Conservation (phyloP, 1,140 invertebrate species). For the Chymomyza costata region DNA sequence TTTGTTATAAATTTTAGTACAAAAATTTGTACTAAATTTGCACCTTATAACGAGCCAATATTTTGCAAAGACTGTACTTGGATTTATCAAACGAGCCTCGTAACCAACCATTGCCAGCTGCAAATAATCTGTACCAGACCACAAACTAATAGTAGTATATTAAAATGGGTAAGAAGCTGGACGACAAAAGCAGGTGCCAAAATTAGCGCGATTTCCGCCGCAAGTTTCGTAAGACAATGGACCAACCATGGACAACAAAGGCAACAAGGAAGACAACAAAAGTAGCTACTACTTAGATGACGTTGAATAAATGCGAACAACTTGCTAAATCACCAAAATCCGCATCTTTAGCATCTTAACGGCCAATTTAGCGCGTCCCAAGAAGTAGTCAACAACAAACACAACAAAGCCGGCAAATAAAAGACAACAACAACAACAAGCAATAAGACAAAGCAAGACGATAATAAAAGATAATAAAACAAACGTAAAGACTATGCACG, state of each 20-base stretch:
- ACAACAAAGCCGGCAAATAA: constrained; percentile 3
- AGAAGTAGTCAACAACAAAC: constrained; percentile 1
- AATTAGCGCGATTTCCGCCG: constrained; percentile 61
- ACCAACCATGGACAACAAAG: constrained; percentile 3
- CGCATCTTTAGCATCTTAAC: constrained; percentile 72
- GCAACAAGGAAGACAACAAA: constrained; percentile 17
- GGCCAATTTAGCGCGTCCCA: constrained; percentile 57
- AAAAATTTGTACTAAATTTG: too few species aligned
- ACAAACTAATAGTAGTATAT: too few species aligned
- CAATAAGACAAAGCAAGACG: constrained; percentile 44
- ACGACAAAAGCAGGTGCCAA: constrained; percentile 45
- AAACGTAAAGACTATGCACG: constrained; percentile 51
- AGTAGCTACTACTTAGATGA: neutral
- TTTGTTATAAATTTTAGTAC: too few species aligned
- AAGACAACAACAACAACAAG: constrained; percentile 34
- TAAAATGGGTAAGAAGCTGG: too few species aligned
- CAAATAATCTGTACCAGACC: too few species aligned
- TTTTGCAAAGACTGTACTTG: too few species aligned
- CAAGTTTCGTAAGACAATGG: constrained; percentile 26
- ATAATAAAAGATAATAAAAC: constrained; percentile 69
- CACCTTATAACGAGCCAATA: too few species aligned
- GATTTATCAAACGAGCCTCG: too few species aligned
- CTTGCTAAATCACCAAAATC: constrained; percentile 63
- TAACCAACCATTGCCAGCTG: too few species aligned
- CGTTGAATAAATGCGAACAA: constrained; percentile 16